Evolutionary conservation across 2,888 invertebrate species (phyloP).

Genomic region (Nectonema munidae): DNA sequence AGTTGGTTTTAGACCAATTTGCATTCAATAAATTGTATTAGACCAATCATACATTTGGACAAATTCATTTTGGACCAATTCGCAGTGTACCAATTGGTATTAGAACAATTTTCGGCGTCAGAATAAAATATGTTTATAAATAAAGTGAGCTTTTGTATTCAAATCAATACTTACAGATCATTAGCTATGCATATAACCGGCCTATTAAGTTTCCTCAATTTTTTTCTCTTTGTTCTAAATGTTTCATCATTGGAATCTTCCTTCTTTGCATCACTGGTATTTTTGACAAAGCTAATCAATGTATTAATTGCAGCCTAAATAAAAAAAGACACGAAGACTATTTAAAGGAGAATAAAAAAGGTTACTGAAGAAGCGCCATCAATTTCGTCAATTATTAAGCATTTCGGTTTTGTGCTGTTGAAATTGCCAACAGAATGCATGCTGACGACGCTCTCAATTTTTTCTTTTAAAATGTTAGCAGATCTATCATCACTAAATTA

Average conservation of each 20-base stretch:
- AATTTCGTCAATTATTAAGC: conserved; percentile 68
- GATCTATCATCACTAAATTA: conserved; percentile 45
- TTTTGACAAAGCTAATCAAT: background rate
- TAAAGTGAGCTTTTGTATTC: too few relatives aligned
- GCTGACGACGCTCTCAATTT: conserved; percentile 54
- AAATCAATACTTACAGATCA: conserved; percentile 38
- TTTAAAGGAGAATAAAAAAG: background rate
- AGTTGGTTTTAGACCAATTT: too few relatives aligned
- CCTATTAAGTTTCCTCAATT: conserved; percentile 30
- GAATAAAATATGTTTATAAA: too few relatives aligned
- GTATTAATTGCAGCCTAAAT: conserved; percentile 15
- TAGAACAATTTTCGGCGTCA: too few relatives aligned
- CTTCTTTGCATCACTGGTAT: background rate
- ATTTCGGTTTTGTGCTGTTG: conserved; percentile 42
- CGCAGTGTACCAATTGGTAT: too few relatives aligned
- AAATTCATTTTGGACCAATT: too few relatives aligned
- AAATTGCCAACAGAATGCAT: conserved; percentile 53
- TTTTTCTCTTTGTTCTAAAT: conserved; percentile 19
- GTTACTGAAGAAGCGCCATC: conserved; percentile 52
- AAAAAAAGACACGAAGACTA: background rate
- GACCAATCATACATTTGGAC: too few relatives aligned
- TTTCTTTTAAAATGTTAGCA: conserved; percentile 45
- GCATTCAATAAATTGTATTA: too few relatives aligned
- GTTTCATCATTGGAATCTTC: background rate
- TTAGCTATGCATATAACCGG: conserved; percentile 93